A percentile compares a stretch with the other conserved stretches of the same genome.
phyloP scores from a whole-genome alignment of 2,888 invertebrate genomes.

The Syrphus vitripennis region DNA sequence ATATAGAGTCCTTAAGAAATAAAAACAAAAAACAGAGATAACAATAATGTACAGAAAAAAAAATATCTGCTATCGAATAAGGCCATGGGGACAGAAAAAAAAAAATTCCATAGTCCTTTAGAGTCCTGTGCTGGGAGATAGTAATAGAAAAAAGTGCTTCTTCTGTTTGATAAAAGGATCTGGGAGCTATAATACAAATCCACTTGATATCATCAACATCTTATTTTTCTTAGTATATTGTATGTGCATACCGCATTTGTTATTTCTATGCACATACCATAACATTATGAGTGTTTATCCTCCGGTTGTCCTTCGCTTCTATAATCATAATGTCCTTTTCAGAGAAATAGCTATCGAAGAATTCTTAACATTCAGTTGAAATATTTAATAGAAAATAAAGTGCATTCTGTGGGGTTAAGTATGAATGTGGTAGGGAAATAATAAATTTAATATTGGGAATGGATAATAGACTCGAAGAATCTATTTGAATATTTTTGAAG shows the following conservation, averaged over 20 bases:
- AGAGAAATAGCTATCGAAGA: background rate
- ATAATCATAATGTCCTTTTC: background rate
- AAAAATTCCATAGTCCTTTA: background rate
- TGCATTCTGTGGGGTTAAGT: background rate
- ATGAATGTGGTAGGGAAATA: background rate
- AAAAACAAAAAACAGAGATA: slow-evolving; percentile 16
- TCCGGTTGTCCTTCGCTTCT: background rate
- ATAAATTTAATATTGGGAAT: background rate
- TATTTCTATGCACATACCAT: background rate
- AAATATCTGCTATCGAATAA: slow-evolving; percentile 33
- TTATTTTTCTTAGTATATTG: background rate
- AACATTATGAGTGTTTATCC: background rate
- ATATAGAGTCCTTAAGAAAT: background rate
- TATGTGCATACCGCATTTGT: background rate
- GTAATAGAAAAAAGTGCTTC: background rate
- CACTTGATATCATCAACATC: slow-evolving; percentile 26
- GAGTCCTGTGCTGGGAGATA: background rate
- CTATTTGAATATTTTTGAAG: background rate
- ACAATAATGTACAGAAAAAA: slow-evolving; percentile 30
- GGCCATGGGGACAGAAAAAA: no score
- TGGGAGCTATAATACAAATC: slow-evolving; percentile 36
- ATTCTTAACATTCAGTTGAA: background rate
- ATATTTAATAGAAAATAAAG: background rate
- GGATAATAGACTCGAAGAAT: background rate
- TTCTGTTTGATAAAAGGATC: background rate